Evolutionary conservation across 1,140 invertebrate genomes (phyloP), one percentile per base, ranked within the genome.

Genomic region (Fopius arisanus): DNA sequence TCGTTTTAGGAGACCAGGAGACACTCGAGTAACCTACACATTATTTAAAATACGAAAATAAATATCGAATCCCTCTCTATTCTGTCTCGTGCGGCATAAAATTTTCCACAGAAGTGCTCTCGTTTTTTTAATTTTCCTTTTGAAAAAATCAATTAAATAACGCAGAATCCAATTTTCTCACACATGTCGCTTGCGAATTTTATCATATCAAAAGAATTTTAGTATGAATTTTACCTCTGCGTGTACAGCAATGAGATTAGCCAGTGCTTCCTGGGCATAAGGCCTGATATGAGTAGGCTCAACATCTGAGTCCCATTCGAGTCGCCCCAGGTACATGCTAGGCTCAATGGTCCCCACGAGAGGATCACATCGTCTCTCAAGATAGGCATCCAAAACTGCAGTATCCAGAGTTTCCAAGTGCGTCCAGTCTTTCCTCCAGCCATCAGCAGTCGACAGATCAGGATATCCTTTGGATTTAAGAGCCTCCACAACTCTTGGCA

Each of bases 291-390:
- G 95, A 21, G 90, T 91, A 0, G 93, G 92, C 72, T 92, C 90
- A 72, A 92, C 90, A 77, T 93, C 92, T 2, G 92, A 92, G 75
- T 94, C 92, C 93, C 96, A 97, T 78, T 95, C 94, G 82, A 97
- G 95, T 48, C 92, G 89, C 0, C 96, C 96, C 77, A 95, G 88
- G 86, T 97, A 98, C 96, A 99, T 98, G 48, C 94, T 96, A 2
- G 95, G 95, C 87, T 98, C 97, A 75, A 99, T 97, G 14, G 94
- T 96, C 19, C 96, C 96, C 23, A 98, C 94, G 0, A 98, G 88
- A 3, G 96, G 96, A 88, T 98, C 96, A 63, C 95, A 94, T 84
- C 98, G 97, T 77, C 95, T 92, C 85, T 98, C 97, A 59, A 98
- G 90, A 84, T 98, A 98, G 0, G 92, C 92, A 76, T 95, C 93